These are phyloP conservation scores for Syrmaticus mikado DNA, from an alignment of 2,113 vertebrate species.

Conservation along the genomic window DNA sequence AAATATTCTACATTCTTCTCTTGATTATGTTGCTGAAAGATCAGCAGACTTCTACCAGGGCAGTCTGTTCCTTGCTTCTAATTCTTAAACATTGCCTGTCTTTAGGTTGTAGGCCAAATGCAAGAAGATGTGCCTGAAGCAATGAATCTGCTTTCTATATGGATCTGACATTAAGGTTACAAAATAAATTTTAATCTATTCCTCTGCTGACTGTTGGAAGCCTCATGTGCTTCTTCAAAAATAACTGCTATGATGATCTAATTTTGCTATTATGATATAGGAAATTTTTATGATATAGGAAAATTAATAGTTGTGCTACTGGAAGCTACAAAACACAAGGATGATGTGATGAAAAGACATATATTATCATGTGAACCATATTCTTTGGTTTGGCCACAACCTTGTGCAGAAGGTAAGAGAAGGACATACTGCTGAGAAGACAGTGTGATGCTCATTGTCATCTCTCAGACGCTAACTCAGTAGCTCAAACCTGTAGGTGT, in stretches of 20 bases:
- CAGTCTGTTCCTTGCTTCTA: background rate
- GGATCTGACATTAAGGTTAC: background rate
- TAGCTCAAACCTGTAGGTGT: fast-evolving
- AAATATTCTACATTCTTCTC: background rate
- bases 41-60: background rate
- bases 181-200: background rate
- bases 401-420: background rate
- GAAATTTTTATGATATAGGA: background rate
- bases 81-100: background rate
- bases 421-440: background rate
- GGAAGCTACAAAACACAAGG: background rate
- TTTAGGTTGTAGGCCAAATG: background rate
- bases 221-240: background rate
- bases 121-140: background rate
- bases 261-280: background rate
- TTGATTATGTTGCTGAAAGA: background rate
- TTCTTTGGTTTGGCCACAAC: background rate
- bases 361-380: background rate
- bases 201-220: background rate
- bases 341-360: background rate
- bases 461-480: background rate
- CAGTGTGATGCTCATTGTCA: fast-evolving
- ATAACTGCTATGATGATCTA: background rate
- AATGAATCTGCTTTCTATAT: background rate
- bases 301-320: background rate